Evolutionary conservation across 2,797 vertebrate species (phyloP), one percentile per base, ranked within the genome.

Genomic region (Sebastes trivittatus): DNA sequence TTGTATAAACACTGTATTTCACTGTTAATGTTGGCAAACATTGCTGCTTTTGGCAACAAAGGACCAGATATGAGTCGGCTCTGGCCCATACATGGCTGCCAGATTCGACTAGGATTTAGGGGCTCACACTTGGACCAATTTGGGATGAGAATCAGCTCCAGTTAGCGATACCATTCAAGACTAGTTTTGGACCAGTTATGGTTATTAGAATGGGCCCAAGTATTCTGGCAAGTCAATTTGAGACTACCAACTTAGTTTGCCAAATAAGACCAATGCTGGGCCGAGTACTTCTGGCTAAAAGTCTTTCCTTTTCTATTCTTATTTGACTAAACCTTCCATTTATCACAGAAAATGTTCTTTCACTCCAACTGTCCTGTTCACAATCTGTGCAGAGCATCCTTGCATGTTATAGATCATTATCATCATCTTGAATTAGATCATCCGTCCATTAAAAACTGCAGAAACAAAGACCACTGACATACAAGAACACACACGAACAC

Each of bases 361-460:
- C 32, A 54, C 49, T 75, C 60, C 60, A 22, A 3, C 36, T 56
- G 11, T 58, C 38, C 52, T 16, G n/a, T 60, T 63, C 7, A 63
- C 46, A 14, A 64, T 78, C 60, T 34, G 61, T 5, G 56, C 64
- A 59, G 62, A 81, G 13, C 62, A 72, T 38, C 22, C 32, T 61
- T 56, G 42, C 52, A 72, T 42, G 70, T 80, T 78, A 46, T 9
- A 55, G 23, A 81, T 74, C 46, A 52, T 74, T 65, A 72, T 76
- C 55, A 69, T 84, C 60, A 81, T 72, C 66, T 52, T 4, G 64
- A 72, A 87, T 81, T 59, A 85, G 56, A 75, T 82, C 77, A 77
- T 29, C 74, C 20, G 20, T 59, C 56, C 23, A 74, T 78, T 74
- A 36, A 14, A 76, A 71, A 36, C 38, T 25, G 38, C 74, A 62